phyloP scores from a whole-genome alignment of 2,113 vertebrate genomes.

The Benthochromis sp. region DNA sequence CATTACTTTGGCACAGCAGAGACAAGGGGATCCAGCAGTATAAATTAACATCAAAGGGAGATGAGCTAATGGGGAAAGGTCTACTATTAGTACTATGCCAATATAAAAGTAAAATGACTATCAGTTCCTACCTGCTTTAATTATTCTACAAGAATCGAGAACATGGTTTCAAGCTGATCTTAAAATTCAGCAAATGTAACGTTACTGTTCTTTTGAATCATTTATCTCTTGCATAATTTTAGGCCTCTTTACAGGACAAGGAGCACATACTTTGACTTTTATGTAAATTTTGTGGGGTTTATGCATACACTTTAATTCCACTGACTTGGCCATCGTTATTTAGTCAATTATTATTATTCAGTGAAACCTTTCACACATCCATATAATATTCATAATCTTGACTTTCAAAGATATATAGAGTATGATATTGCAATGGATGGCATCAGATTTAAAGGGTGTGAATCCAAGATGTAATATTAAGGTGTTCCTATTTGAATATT shows the following conservation, averaged over 20 bases:
- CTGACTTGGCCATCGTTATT: not conserved
- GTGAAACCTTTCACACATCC: not conserved
- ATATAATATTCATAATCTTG: not conserved
- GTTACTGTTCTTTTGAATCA: not conserved
- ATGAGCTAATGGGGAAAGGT: constrained; percentile 37
- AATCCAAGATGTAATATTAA: not conserved
- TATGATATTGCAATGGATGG: not conserved
- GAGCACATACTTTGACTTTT: not conserved
- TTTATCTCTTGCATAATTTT: not conserved
- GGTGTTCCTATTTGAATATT: not conserved
- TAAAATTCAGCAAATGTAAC: not conserved
- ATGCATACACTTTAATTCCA: not conserved
- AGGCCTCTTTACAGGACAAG: not conserved
- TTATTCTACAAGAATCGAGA: not conserved
- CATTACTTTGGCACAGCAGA: constrained; percentile 40
- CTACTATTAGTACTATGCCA: not conserved
- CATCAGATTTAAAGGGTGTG: not conserved
- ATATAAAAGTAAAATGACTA: constrained; percentile 1
- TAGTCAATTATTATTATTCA: not conserved
- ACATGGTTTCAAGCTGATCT: not conserved
- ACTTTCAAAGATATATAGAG: not conserved
- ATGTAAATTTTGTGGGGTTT: not conserved
- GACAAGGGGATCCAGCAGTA: constrained; percentile 38
- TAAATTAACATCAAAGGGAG: constrained; percentile 57
- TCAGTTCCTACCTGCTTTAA: not conserved